Percentiles rank a stretch among this genome's conserved stretches.
Conservation (phyloP, 2,888 invertebrate species). For the Tipula confusa region DNA sequence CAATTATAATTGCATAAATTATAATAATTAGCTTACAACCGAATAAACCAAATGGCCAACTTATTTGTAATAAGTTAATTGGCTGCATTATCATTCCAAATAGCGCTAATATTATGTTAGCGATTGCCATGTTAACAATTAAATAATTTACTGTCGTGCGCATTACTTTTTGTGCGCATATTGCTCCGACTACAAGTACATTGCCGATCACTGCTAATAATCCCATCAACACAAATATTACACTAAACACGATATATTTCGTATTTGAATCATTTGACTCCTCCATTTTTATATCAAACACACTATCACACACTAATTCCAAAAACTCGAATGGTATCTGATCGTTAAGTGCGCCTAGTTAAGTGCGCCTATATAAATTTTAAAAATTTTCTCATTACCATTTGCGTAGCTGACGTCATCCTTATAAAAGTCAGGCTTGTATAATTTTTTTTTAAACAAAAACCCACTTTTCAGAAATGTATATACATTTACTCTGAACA, state of each 20-base stretch:
- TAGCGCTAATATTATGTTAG: not conserved
- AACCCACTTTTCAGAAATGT: no score
- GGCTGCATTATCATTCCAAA: not conserved
- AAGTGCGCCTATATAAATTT: no score
- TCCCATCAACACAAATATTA: not conserved
- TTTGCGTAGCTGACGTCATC: no score
- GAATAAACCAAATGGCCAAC: not conserved
- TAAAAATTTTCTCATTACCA: no score
- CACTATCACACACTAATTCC: not conserved
- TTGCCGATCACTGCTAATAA: not conserved
- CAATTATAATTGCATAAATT: not conserved
- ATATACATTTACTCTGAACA: no score
- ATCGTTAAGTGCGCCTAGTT: no score
- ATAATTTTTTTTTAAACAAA: no score
- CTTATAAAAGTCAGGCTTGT: no score
- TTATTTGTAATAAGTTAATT: not conserved
- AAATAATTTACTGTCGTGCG: not conserved
- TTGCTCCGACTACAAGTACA: not conserved
- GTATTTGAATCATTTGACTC: not conserved
- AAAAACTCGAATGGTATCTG: no score
- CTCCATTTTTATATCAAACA: not conserved
- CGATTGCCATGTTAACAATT: not conserved
- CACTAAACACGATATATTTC: not conserved
- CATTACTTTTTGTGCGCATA: not conserved
- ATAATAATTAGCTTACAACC: not conserved